Base-by-base conservation (phyloP, 2,797 vertebrate genomes). In the Rhinichthys osculus region DNA sequence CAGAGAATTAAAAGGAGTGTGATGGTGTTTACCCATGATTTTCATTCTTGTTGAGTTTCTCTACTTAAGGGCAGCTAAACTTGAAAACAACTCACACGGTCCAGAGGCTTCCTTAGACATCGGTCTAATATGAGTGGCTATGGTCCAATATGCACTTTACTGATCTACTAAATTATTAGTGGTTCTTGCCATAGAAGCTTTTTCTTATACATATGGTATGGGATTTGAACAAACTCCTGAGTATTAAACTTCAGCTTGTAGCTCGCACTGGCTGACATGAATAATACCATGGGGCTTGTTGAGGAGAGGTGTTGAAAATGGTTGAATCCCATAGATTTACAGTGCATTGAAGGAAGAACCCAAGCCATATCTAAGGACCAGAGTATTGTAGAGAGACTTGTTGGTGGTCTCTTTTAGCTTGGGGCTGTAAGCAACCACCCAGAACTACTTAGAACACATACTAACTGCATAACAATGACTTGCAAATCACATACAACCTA, bases 11-110 rank as follows among this genome's bases (percentile, higher is more conserved):
- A 47, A 79, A 52, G 30, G 10, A 66, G 16, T 27, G 6, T 40
- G 50, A 78, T 67, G 67, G 33, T 71, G 27, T 62, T 79, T 59
- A 21, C 82, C 33, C n/a, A 11, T 70, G 19, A 79, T 85, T 85
- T 78, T n/a, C n/a, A 70, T 38, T 38, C 47, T 69, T 54, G 11
- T 44, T 59, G 81, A 72, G 52, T 30, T 47, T 83, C 54, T n/a
- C 27, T 30, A 21, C n/a, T 79, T 40, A 17, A 50, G 47, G 17
- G 47, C 21, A 40, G 67, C 33, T 57, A n/a, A 72, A 72, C 69
- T 30, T 42, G 50, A 82, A 70, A 82, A 72, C 67, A 54, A 40
- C 67, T 42, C 50, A 42, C 23, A 71, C 21, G 27, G 77, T 79
- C 38, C 17, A 47, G 54, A 19, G 54, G 11, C 17, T 73, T 69